Conservation (phyloP, 2,797 vertebrate species). For the Lophura swinhoii region DNA sequence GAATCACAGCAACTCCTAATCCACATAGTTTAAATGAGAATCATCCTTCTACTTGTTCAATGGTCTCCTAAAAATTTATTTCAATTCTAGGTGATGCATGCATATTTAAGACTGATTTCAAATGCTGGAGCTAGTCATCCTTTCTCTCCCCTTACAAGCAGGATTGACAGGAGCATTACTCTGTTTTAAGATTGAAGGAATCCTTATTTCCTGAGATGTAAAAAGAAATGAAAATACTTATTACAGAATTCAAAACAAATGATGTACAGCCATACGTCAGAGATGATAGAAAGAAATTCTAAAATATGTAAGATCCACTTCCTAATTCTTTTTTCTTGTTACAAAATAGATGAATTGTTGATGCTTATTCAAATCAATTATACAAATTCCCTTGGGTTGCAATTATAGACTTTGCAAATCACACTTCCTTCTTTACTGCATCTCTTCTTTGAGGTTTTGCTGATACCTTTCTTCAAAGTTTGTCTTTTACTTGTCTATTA, state of each 20-base stretch:
- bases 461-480: neutral
- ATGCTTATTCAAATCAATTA: neutral
- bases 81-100: neutral
- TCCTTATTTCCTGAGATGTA: neutral
- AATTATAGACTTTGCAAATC: neutral
- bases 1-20: neutral
- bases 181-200: neutral
- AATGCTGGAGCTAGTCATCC: neutral
- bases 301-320: neutral
- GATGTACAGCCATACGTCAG: neutral
- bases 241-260: neutral
- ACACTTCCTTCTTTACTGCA: neutral
- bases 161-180: neutral
- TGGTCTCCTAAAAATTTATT: neutral
- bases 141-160: too few relatives aligned
- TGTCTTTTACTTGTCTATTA: neutral
- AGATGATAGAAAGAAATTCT: neutral
- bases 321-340: neutral
- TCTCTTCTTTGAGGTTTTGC: neutral
- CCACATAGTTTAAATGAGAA: neutral
- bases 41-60: neutral
- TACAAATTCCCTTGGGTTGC: neutral
- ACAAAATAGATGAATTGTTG: neutral
- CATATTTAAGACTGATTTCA: neutral
- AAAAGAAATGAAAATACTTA: neutral